phyloP scores from a whole-genome alignment of 35 echinoderm and acorn worm species.

The Stichopus chloronotus region DNA sequence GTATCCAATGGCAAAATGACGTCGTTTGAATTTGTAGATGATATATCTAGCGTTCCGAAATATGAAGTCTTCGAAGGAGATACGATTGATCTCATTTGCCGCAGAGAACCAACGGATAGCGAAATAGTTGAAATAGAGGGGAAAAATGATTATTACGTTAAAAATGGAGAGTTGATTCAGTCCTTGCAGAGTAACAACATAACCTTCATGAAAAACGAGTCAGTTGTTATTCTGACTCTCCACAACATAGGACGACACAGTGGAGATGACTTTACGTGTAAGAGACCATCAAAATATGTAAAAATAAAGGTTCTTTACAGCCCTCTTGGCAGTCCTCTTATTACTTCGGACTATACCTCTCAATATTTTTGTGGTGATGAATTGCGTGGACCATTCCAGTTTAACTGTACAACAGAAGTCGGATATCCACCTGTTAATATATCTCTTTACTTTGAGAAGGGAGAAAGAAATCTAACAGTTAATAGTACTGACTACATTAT shows the following conservation, averaged over 20 bases:
- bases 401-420: slow-evolving; percentile 10
- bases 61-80: neutral
- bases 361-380: neutral
- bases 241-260: neutral
- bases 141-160: neutral
- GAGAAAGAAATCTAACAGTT: too few relatives aligned
- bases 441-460: neutral
- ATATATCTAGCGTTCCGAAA: too few relatives aligned
- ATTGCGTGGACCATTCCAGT: neutral
- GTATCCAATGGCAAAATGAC: too few relatives aligned
- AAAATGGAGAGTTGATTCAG: neutral
- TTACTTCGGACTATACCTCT: neutral
- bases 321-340: neutral
- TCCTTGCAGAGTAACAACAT: neutral
- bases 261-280: neutral
- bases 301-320: neutral
- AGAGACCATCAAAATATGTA: neutral
- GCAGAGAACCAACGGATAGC: neutral
- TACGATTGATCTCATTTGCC: neutral
- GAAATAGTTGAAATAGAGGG: neutral
- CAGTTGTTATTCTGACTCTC: neutral
- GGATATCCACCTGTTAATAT: neutral
- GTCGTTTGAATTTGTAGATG: too few relatives aligned
- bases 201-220: neutral
- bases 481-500: too few relatives aligned